Conservation (phyloP, 2,113 vertebrate genomes). For the Melanerpes formicivorus region DNA sequence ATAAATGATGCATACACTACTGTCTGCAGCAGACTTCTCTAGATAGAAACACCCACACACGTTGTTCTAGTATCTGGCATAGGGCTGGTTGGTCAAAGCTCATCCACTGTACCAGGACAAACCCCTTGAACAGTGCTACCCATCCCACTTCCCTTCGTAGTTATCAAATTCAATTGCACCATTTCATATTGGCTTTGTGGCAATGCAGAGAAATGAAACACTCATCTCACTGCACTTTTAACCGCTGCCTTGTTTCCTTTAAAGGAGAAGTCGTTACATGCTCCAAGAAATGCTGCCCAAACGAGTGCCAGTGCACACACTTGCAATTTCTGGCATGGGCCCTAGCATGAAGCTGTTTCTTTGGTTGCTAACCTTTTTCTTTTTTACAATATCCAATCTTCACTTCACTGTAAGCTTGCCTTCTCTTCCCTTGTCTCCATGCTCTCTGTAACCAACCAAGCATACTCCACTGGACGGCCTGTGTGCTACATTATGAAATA, state of each 20-base stretch:
- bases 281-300: slow-evolving; percentile 15
- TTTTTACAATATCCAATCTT: not conserved
- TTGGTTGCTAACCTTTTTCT: not conserved
- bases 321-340: not conserved
- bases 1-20: not conserved
- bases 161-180: not conserved
- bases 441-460: not conserved
- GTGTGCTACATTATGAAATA: not conserved
- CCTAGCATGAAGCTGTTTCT: not conserved
- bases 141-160: not conserved
- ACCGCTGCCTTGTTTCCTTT: not conserved
- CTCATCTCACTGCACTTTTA: not conserved
- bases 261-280: not conserved
- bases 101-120: not conserved
- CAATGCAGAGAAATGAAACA: not conserved
- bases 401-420: not conserved
- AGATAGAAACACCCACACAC: not conserved
- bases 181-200: not conserved
- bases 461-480: not conserved
- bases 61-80: not conserved
- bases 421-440: not conserved
- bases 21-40: not conserved
- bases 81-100: not conserved
- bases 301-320: not conserved
- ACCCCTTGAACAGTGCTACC: not conserved